A percentile compares a stretch with the other conserved stretches of the same genome.
Conservation (phyloP, 2,888 invertebrate genomes). For the Dynastes tityus region DNA sequence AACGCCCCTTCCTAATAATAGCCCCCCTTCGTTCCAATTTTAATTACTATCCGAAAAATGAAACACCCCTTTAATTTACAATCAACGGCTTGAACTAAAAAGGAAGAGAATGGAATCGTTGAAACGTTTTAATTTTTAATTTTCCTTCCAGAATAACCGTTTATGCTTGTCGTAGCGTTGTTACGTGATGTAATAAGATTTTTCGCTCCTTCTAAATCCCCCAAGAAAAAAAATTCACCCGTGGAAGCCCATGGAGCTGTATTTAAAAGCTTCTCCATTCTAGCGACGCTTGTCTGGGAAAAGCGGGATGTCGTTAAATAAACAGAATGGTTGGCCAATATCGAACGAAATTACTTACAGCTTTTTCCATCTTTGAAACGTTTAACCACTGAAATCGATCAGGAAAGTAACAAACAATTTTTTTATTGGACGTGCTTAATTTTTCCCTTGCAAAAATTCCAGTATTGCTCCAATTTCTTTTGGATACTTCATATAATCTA, state of each 20-base stretch:
- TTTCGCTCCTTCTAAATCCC: not conserved
- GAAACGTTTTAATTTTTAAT: slow-evolving; percentile 43
- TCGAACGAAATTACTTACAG: too few relatives aligned
- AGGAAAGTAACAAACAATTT: not conserved
- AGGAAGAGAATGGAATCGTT: slow-evolving; percentile 20
- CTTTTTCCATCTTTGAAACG: too few relatives aligned
- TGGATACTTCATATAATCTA: not conserved
- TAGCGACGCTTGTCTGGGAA: too few relatives aligned
- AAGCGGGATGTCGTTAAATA: too few relatives aligned
- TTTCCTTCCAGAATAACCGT: slow-evolving; percentile 15
- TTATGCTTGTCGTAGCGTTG: not conserved
- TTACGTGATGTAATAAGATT: slow-evolving; percentile 25
- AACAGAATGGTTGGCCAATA: too few relatives aligned
- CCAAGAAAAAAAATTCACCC: too few relatives aligned
- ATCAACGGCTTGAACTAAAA: slow-evolving; percentile 25
- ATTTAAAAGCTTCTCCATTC: too few relatives aligned
- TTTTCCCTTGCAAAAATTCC: too few relatives aligned
- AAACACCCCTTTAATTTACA: slow-evolving; percentile 45
- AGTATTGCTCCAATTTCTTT: not conserved
- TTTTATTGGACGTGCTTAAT: too few relatives aligned
- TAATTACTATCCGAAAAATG: slow-evolving; percentile 48
- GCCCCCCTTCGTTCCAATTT: slow-evolving; percentile 21
- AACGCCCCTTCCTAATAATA: slow-evolving; percentile 26
- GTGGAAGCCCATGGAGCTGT: too few relatives aligned
- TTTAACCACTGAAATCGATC: too few relatives aligned